Conservation (phyloP, 2,113 vertebrate species). For the Solenodon paradoxus region DNA sequence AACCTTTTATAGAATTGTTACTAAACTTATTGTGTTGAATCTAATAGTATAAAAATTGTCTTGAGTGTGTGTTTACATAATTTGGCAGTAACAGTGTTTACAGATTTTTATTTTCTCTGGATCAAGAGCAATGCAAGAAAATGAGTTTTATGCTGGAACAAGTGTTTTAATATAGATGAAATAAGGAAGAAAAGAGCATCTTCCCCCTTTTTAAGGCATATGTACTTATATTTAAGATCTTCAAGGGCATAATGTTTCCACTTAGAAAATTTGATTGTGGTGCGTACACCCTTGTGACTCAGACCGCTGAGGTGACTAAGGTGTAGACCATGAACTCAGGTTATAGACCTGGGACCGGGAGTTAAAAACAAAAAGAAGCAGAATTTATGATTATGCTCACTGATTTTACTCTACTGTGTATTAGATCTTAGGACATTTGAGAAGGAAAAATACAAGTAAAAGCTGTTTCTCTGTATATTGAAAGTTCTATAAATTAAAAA, state of each 20-base stretch:
- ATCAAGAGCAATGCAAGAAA: not conserved
- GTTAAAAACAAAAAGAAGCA: too few relatives aligned
- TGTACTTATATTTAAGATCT: not conserved
- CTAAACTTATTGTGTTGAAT: not conserved
- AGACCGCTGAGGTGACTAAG: too few relatives aligned
- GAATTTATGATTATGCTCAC: not conserved
- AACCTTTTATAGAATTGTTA: not conserved
- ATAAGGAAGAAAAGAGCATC: not conserved
- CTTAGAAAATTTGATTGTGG: too few relatives aligned
- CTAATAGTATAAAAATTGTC: not conserved
- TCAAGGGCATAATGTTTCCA: not conserved
- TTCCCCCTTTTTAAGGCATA: not conserved
- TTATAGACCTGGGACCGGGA: too few relatives aligned
- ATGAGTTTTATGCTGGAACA: not conserved
- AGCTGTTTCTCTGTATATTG: not conserved
- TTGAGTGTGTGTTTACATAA: not conserved
- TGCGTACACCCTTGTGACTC: too few relatives aligned
- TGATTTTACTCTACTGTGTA: not conserved
- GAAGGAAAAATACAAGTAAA: not conserved
- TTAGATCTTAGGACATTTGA: not conserved
- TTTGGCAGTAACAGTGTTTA: not conserved
- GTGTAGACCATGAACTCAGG: too few relatives aligned
- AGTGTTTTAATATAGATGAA: constrained; percentile 15
- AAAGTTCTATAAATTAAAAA: not conserved
- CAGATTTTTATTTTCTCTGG: not conserved